phyloP scores from a whole-genome alignment of 2,797 vertebrate species.

The Sebastes itinus region DNA sequence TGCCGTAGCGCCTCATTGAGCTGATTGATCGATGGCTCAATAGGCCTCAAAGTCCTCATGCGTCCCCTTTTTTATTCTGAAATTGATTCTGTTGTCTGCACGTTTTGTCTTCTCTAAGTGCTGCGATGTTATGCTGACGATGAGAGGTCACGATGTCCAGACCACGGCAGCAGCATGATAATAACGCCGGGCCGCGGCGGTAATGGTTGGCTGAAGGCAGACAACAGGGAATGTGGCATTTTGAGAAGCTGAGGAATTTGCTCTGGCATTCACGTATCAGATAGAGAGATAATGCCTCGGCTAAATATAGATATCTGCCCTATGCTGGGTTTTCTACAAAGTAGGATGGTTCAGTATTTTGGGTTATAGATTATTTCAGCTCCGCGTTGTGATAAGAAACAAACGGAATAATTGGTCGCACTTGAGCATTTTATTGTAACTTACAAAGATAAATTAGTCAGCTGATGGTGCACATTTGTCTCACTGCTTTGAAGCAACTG shows the following conservation, averaged over 20 bases:
- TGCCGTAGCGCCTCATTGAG: slow-evolving; percentile 1
- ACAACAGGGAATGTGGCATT: slow-evolving; percentile 48
- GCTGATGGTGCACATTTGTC: not conserved
- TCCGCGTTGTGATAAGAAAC: not conserved
- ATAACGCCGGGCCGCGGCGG: slow-evolving; percentile 3
- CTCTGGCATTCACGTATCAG: slow-evolving; percentile 41
- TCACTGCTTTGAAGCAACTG: not conserved
- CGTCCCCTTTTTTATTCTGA: not conserved
- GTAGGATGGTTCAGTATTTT: slow-evolving; percentile 29
- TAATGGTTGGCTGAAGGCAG: slow-evolving; percentile 35
- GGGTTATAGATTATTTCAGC: slow-evolving; percentile 15
- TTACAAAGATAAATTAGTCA: not conserved
- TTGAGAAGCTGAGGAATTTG: slow-evolving; percentile 63
- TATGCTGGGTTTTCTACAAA: slow-evolving; percentile 12
- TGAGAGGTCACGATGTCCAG: slow-evolving; percentile 40
- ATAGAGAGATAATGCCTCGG: slow-evolving; percentile 57
- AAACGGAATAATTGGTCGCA: not conserved
- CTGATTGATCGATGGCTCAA: slow-evolving; percentile 24
- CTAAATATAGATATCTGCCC: slow-evolving; percentile 55
- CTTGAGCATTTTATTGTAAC: not conserved
- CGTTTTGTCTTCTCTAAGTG: slow-evolving; percentile 20
- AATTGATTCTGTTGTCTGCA: slow-evolving; percentile 20
- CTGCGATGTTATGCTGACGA: slow-evolving; percentile 12
- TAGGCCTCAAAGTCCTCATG: not conserved
- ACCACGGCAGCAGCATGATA: slow-evolving; percentile 38